These are phyloP conservation scores for Sardina pilchardus DNA, from an alignment of 2,113 vertebrate species.

Conservation along the genomic window DNA sequence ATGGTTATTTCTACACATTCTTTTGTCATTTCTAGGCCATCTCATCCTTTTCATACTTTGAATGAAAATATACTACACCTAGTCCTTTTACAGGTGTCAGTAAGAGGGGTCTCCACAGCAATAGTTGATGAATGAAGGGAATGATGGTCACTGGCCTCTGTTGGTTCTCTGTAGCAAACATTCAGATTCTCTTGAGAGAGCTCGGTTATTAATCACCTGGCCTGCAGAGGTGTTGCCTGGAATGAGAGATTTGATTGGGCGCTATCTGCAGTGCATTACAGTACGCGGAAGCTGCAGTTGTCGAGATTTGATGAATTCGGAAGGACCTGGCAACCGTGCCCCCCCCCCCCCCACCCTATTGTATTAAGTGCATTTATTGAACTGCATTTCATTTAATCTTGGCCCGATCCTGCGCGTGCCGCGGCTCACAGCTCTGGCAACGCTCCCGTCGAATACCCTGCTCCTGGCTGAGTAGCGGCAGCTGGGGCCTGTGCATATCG, in stretches of 20 bases:
- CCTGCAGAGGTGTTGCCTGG: neutral
- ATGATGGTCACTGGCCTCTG: neutral
- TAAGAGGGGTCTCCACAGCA: neutral
- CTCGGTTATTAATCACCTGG: neutral
- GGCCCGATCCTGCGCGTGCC: neutral
- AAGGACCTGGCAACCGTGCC: neutral
- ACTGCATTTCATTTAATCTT: neutral
- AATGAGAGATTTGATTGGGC: neutral
- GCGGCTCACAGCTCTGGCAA: neutral
- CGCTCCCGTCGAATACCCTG: neutral
- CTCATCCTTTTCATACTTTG: no score
- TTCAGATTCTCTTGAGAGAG: neutral
- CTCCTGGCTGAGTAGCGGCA: neutral
- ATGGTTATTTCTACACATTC: no score
- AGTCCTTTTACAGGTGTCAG: no score
- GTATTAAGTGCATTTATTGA: constrained; percentile 8
- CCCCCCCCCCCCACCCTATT: no score
- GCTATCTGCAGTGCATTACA: neutral
- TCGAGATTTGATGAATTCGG: neutral
- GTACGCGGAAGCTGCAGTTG: neutral
- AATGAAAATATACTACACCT: no score
- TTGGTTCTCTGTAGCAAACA: neutral
- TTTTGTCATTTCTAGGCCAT: no score
- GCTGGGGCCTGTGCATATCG: constrained; percentile 4
- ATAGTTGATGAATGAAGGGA: neutral